These are phyloP conservation scores for Panopea generosa DNA, from an alignment of 2,888 invertebrate genomes.

Conservation along the genomic window DNA sequence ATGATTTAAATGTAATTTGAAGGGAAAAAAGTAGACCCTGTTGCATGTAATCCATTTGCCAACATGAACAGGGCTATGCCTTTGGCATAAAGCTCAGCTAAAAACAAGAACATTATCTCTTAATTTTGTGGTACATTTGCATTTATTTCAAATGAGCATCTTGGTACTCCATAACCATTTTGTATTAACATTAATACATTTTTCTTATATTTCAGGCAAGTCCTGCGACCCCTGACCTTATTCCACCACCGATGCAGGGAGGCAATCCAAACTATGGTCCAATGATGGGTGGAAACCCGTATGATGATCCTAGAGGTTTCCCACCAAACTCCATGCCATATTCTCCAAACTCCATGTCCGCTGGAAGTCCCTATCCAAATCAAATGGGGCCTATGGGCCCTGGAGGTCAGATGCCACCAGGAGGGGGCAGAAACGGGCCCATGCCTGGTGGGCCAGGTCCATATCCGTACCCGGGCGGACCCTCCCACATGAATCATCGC, in stretches of 20 bases:
- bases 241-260: constrained; percentile 59
- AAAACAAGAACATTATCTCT: too few relatives aligned
- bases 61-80: too few relatives aligned
- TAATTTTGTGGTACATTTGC: too few relatives aligned
- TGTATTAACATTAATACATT: too few relatives aligned
- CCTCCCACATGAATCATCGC: constrained; percentile 37
- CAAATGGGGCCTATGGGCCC: constrained; percentile 56
- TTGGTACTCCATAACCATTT: too few relatives aligned
- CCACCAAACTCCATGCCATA: constrained; percentile 57
- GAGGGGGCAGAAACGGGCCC: constrained; percentile 27
- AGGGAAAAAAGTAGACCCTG: too few relatives aligned
- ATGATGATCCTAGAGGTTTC: constrained; percentile 65
- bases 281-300: constrained; percentile 64
- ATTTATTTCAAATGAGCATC: too few relatives aligned
- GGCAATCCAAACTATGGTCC: constrained; percentile 57
- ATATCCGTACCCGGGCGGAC: constrained; percentile 32
- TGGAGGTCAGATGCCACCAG: constrained; percentile 40
- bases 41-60: too few relatives aligned
- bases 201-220: constrained; percentile 56
- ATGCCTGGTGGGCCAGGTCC: constrained; percentile 40
- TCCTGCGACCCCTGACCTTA: constrained; percentile 64
- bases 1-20: too few relatives aligned
- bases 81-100: too few relatives aligned
- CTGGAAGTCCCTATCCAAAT: constrained; percentile 35
- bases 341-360: constrained; percentile 51